These are phyloP conservation scores for Oryzias melastigma DNA, from an alignment of 2,113 vertebrate species.

Conservation along the genomic window DNA sequence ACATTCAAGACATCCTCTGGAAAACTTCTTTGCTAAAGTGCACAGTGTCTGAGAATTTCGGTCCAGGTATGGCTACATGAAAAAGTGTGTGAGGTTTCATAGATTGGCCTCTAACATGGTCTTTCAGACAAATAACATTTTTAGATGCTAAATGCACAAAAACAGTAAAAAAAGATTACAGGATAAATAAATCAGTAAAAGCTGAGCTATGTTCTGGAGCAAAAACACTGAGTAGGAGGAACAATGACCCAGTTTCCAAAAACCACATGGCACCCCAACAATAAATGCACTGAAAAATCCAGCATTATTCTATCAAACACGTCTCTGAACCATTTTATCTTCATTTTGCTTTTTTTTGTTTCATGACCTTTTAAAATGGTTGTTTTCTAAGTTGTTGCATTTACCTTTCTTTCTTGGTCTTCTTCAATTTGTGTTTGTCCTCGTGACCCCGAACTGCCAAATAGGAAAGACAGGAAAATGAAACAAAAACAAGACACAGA, in stretches of 20 bases:
- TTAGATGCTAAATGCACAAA: slow-evolving; percentile 28
- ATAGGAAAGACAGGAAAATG: too few relatives aligned
- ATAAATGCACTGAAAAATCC: slow-evolving; percentile 41
- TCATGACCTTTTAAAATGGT: slow-evolving; percentile 23
- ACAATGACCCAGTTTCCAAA: slow-evolving; percentile 75
- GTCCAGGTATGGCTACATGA: neutral
- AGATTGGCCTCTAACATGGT: neutral
- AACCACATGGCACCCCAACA: slow-evolving; percentile 58
- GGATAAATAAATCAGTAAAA: slow-evolving; percentile 22
- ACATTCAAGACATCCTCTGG: slow-evolving; percentile 36
- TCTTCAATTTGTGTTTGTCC: too few relatives aligned
- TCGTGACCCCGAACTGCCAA: too few relatives aligned
- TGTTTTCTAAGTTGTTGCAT: slow-evolving; percentile 21
- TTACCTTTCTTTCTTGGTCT: slow-evolving; percentile 1
- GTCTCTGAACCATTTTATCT: slow-evolving; percentile 27
- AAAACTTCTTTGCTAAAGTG: slow-evolving; percentile 28
- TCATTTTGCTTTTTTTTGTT: slow-evolving; percentile 22
- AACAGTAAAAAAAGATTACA: slow-evolving; percentile 5
- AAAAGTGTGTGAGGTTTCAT: slow-evolving; percentile 40
- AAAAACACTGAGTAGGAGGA: slow-evolving; percentile 74
- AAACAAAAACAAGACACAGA: too few relatives aligned
- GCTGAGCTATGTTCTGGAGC: slow-evolving; percentile 55
- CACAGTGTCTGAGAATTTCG: slow-evolving; percentile 15
- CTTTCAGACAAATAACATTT: slow-evolving; percentile 40
- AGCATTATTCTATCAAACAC: slow-evolving; percentile 30